phyloP scores from a whole-genome alignment of 2,113 vertebrate genomes.

The Gadus macrocephalus region DNA sequence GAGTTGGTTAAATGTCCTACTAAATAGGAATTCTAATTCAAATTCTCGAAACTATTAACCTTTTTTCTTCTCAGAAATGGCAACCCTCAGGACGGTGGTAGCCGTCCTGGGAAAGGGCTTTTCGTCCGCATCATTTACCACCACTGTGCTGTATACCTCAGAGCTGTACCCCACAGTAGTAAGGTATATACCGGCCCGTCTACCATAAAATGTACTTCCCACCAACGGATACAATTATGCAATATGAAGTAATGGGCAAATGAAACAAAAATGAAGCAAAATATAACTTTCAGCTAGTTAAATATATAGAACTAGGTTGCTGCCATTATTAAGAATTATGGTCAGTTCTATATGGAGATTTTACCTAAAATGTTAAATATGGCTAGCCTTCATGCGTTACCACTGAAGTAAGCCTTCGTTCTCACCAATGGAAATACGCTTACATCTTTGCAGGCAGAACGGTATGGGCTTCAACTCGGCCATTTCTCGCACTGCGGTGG shows the following conservation, averaged over 20 bases:
- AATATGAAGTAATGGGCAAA: not conserved
- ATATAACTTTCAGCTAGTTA: too few relatives aligned
- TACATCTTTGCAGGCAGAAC: slow-evolving; percentile 68
- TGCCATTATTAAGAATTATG: not conserved
- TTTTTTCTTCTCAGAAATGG: slow-evolving; percentile 53
- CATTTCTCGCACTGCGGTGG: slow-evolving; percentile 74
- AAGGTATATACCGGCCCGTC: slow-evolving; percentile 65
- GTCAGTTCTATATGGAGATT: not conserved
- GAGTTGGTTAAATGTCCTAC: too few relatives aligned
- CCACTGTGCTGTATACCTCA: slow-evolving; percentile 73
- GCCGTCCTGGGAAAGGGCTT: slow-evolving; percentile 76
- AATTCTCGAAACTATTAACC: too few relatives aligned
- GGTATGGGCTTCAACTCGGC: slow-evolving; percentile 76
- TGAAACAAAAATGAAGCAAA: too few relatives aligned
- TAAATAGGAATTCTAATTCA: too few relatives aligned
- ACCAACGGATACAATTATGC: too few relatives aligned
- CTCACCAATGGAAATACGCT: not conserved
- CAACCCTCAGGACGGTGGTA: slow-evolving; percentile 61
- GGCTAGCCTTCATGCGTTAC: too few relatives aligned
- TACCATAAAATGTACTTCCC: too few relatives aligned
- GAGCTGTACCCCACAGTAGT: slow-evolving; percentile 85
- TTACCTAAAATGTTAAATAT: too few relatives aligned
- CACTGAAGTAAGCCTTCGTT: too few relatives aligned
- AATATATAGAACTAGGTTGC: not conserved
- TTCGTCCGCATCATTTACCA: slow-evolving; percentile 78